Evolutionary conservation across 2,797 vertebrate species (phyloP).

Genomic region (Betta splendens): DNA sequence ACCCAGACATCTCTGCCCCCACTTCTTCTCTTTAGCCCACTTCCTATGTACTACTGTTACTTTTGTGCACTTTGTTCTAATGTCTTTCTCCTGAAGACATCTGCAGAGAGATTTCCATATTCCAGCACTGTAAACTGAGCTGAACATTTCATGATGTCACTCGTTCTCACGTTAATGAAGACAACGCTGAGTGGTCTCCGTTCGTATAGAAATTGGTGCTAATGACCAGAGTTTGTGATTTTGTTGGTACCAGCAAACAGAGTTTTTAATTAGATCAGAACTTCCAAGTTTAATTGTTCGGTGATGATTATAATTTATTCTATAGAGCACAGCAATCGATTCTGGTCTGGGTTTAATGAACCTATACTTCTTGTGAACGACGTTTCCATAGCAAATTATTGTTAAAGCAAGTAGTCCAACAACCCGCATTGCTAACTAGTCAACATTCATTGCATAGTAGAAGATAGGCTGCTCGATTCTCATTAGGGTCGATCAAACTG

Average conservation of each 20-base stretch:
- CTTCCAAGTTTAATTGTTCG: conserved; percentile 12
- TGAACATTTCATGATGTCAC: conserved; percentile 8
- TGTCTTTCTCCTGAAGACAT: conserved; percentile 25
- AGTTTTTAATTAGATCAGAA: conserved; percentile 9
- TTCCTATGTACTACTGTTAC: conserved; percentile 55
- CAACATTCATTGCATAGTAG: conserved; percentile 44
- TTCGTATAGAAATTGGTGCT: conserved; percentile 4
- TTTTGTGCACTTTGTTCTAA: conserved; percentile 67
- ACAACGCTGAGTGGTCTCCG: neutral
- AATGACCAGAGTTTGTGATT: conserved; percentile 5
- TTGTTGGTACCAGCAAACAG: conserved; percentile 6
- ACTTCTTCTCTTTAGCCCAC: conserved; percentile 31
- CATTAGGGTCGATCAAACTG: conserved; percentile 67
- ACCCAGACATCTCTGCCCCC: conserved; percentile 31
- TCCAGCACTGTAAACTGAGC: conserved; percentile 24
- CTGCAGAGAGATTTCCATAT: conserved; percentile 31
- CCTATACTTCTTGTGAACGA: conserved; percentile 8
- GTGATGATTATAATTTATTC: conserved; percentile 18
- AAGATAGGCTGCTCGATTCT: conserved; percentile 59
- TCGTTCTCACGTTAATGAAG: conserved; percentile 7
- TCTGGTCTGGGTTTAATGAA: neutral
- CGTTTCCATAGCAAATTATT: conserved; percentile 25
- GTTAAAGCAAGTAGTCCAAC: conserved; percentile 24
- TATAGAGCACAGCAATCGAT: conserved; percentile 13
- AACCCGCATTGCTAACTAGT: conserved; percentile 28